Percentiles rank a stretch among this genome's conserved stretches.
Evolutionary conservation across 2,888 invertebrate genomes (phyloP).

Genomic region (Zaprionus obscuricornis): DNA sequence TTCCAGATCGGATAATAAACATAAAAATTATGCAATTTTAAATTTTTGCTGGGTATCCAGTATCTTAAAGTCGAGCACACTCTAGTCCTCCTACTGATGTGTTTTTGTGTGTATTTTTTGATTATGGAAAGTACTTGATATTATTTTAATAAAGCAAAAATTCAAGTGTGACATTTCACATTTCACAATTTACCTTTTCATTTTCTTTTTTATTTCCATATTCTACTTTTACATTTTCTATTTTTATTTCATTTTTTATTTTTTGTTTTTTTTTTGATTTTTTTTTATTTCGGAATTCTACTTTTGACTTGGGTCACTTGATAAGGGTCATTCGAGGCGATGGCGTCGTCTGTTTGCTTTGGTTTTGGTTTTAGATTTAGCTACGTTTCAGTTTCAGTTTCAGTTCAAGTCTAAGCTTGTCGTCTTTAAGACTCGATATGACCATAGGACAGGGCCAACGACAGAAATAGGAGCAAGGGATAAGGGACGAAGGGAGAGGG

Average conservation of each 20-base stretch:
- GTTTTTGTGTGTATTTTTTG: conserved; percentile 38
- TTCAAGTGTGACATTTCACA: conserved; percentile 71
- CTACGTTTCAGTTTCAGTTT: conserved; percentile 1
- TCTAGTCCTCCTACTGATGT: no score
- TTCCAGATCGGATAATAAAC: no score
- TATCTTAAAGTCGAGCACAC: no score
- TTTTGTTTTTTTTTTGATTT: conserved; percentile 21
- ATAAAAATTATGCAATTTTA: no score
- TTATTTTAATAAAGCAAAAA: conserved; percentile 73
- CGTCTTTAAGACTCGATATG: conserved; percentile 25
- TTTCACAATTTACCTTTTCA: no score
- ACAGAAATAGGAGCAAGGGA: conserved; percentile 2
- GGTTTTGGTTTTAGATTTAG: conserved; percentile 17
- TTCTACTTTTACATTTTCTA: conserved; percentile 35
- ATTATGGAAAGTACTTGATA: conserved; percentile 51
- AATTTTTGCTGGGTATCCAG: no score
- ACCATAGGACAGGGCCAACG: conserved; percentile 5
- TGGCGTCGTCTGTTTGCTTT: conserved; percentile 2
- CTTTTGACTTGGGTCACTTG: conserved; percentile 45
- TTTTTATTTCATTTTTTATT: conserved; percentile 19
- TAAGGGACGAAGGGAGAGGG: conserved; percentile 10
- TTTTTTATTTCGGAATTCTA: conserved; percentile 30
- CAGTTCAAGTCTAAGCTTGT: conserved; percentile 19
- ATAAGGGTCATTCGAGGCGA: conserved; percentile 64
- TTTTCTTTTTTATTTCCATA: conserved; percentile 25